Conservation (phyloP, 2,113 vertebrate genomes). For the Dinomys branickii region DNA sequence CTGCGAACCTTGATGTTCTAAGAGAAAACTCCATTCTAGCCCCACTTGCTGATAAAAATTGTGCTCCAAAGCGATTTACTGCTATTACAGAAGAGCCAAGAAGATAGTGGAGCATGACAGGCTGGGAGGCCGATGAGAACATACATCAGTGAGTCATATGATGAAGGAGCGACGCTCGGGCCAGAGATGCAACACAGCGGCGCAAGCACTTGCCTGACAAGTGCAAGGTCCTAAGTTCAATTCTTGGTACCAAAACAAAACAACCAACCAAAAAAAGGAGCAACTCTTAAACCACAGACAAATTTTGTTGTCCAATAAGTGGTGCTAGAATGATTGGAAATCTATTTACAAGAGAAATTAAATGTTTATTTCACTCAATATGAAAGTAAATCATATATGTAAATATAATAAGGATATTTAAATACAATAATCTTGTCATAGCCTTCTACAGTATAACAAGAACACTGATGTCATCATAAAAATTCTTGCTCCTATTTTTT, state of each 20-base stretch:
- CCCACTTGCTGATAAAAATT: background rate
- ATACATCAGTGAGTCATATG: background rate
- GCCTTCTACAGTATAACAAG: background rate
- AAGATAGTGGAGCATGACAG: background rate
- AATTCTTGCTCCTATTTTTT: background rate
- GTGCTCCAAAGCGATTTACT: background rate
- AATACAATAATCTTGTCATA: background rate
- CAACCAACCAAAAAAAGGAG: no score
- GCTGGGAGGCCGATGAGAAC: background rate
- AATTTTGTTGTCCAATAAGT: background rate
- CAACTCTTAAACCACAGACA: background rate
- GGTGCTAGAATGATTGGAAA: background rate
- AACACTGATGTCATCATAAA: background rate
- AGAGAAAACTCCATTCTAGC: background rate
- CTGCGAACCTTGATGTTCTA: background rate
- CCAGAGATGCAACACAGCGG: no score
- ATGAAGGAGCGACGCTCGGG: background rate
- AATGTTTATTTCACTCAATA: background rate
- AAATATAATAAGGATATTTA: background rate
- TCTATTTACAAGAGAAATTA: background rate
- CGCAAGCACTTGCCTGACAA: no score
- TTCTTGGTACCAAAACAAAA: no score
- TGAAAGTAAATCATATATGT: background rate
- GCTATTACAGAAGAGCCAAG: background rate
- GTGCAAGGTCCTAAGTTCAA: no score